These are phyloP conservation scores for Ammodytes marinus DNA, from an alignment of 2,113 vertebrate genomes.

Conservation along the genomic window DNA sequence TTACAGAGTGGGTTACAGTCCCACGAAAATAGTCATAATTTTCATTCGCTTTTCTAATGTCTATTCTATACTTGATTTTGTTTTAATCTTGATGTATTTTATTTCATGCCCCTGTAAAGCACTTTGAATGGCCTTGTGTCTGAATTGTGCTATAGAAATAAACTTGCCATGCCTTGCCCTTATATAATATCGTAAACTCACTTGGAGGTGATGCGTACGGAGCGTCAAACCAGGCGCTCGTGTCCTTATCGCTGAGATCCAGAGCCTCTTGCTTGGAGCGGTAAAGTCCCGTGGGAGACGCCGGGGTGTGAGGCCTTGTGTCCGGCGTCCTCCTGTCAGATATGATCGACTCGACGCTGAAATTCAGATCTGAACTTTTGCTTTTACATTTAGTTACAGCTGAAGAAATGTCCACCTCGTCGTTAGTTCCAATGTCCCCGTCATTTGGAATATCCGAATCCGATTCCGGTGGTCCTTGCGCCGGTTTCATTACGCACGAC, in stretches of 20 bases:
- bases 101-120: too few species aligned
- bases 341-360: conserved; percentile 89
- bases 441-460: conserved; percentile 61
- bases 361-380: conserved; percentile 80
- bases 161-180: too few species aligned
- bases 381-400: conserved; percentile 74
- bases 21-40: too few species aligned
- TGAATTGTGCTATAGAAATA: too few species aligned
- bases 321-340: conserved; percentile 70
- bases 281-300: conserved; percentile 71
- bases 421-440: conserved; percentile 60
- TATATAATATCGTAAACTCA: conserved; percentile 68
- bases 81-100: too few species aligned
- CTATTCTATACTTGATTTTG: too few species aligned
- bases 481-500: conserved; percentile 85
- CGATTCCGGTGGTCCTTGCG: conserved; percentile 79
- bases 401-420: conserved; percentile 74
- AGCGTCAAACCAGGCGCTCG: conserved; percentile 71
- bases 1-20: too few species aligned
- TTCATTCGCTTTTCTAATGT: too few species aligned
- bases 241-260: conserved; percentile 75
- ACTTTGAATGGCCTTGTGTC: too few species aligned
- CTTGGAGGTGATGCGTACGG: conserved; percentile 78
- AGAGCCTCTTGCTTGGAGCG: conserved; percentile 64
- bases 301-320: conserved; percentile 56